Evolutionary conservation across 1,140 invertebrate species (phyloP).

Genomic region (Colletes latitarsis): DNA sequence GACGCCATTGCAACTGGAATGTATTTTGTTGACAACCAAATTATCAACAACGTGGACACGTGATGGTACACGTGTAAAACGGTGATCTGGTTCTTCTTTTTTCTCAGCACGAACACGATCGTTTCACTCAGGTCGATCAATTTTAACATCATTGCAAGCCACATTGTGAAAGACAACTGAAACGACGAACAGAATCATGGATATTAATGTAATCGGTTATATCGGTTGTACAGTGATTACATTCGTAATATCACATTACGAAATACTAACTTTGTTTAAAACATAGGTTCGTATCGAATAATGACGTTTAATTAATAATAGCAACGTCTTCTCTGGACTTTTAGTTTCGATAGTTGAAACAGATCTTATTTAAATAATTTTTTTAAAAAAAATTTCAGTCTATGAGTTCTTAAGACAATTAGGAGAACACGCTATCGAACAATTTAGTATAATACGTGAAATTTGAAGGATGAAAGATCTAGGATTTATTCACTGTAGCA

Average conservation of each 20-base stretch:
- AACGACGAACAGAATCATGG: neutral
- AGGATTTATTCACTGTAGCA: too few relatives aligned
- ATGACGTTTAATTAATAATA: neutral
- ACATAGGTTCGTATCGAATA: neutral
- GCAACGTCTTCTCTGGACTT: too few relatives aligned
- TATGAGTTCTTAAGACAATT: too few relatives aligned
- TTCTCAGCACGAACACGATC: slow-evolving; percentile 85
- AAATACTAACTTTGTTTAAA: neutral
- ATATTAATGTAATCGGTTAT: neutral
- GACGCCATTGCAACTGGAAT: slow-evolving; percentile 59
- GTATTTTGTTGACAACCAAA: slow-evolving; percentile 57
- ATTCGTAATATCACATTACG: too few relatives aligned
- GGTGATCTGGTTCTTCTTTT: slow-evolving; percentile 86
- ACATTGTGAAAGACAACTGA: neutral
- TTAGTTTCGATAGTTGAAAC: neutral
- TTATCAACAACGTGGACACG: slow-evolving; percentile 82
- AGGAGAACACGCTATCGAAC: too few relatives aligned
- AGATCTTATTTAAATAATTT: too few relatives aligned
- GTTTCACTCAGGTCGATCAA: slow-evolving; percentile 74
- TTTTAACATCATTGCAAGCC: slow-evolving; percentile 66
- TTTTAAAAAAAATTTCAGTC: too few relatives aligned
- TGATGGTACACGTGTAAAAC: slow-evolving; percentile 88
- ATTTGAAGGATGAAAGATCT: too few relatives aligned
- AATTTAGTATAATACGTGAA: too few relatives aligned
- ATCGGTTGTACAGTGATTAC: neutral